These are phyloP conservation scores for Triplophysa bombifrons DNA, from an alignment of 2,797 vertebrate species.

Conservation along the genomic window DNA sequence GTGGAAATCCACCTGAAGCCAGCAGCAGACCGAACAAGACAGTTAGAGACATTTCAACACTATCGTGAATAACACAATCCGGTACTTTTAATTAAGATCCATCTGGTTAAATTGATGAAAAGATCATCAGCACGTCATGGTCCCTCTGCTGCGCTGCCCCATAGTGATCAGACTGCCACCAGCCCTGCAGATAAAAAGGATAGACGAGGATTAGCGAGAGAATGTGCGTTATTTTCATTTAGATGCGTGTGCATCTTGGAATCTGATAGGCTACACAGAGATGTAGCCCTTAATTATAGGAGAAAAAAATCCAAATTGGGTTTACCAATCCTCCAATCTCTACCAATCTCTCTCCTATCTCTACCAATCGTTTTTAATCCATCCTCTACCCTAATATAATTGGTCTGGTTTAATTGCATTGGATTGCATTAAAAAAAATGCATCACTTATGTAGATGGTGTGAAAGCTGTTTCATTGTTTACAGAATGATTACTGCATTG, in stretches of 20 bases:
- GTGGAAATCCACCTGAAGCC: conserved; percentile 72
- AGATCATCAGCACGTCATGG: conserved; percentile 69
- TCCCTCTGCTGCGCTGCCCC: conserved; percentile 76
- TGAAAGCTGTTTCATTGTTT: too few relatives aligned
- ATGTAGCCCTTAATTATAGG: conserved; percentile 59
- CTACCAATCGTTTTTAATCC: conserved; percentile 28
- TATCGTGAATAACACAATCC: not conserved
- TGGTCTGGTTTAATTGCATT: not conserved
- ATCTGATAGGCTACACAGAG: conserved; percentile 74
- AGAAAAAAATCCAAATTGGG: conserved; percentile 73
- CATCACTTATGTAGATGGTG: not conserved
- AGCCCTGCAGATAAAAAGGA: conserved; percentile 92
- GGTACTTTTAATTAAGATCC: conserved; percentile 31
- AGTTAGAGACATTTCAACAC: conserved; percentile 67
- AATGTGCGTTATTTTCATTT: conserved; percentile 87
- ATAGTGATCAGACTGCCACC: conserved; percentile 79
- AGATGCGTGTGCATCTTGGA: conserved; percentile 88
- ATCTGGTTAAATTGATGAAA: conserved; percentile 36
- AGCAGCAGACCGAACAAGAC: conserved; percentile 80
- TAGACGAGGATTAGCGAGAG: conserved; percentile 90
- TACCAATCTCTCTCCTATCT: not conserved
- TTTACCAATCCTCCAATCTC: conserved; percentile 57
- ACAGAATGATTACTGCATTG: too few relatives aligned
- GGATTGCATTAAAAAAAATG: too few relatives aligned
- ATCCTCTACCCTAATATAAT: not conserved